Percentiles rank a stretch among this genome's conserved stretches.
Conservation (phyloP, 1,140 invertebrate species). For the Drosophila truncata region DNA sequence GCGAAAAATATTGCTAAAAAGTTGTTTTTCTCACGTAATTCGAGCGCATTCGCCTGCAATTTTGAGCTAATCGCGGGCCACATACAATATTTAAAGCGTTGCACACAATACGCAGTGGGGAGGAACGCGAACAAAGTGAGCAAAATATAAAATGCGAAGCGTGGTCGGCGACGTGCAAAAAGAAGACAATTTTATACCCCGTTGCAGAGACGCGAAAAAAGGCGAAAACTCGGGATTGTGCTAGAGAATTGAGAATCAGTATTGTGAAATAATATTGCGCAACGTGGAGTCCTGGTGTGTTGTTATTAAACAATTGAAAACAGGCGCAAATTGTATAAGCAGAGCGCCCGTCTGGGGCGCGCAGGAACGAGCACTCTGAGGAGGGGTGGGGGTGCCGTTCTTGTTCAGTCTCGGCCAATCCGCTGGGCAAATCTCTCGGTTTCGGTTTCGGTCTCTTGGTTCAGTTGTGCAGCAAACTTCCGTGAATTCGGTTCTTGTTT, state of each 20-base stretch:
- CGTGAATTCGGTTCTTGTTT: conserved; percentile 75
- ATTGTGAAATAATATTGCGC: conserved; percentile 57
- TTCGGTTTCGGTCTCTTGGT: conserved; percentile 64
- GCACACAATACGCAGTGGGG: conserved; percentile 22
- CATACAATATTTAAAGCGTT: conserved; percentile 23
- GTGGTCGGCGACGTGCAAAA: conserved; percentile 64
- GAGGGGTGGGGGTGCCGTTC: conserved; percentile 52
- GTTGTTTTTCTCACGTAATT: conserved; percentile 54
- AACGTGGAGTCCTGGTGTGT: conserved; percentile 34
- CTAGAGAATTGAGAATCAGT: conserved; percentile 17
- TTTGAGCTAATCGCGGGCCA: conserved; percentile 18
- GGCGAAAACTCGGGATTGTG: conserved; percentile 18
- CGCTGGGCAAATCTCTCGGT: conserved; percentile 66
- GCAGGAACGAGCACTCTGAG: conserved; percentile 24
- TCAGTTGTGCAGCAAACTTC: conserved; percentile 79
- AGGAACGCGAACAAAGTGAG: conserved; percentile 34
- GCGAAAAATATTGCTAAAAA: conserved; percentile 69
- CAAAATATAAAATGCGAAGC: conserved; percentile 57
- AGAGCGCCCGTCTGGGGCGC: conserved; percentile 34
- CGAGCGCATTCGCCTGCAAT: conserved; percentile 19
- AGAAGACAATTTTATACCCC: conserved; percentile 61
- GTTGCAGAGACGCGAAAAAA: conserved; percentile 50
- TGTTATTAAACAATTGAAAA: conserved; percentile 41
- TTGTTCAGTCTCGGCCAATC: conserved; percentile 68
- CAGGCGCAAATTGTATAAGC: conserved; percentile 73